Evolutionary conservation across 2,797 vertebrate genomes (phyloP), one percentile per base, ranked within the genome.

Genomic region (Neopelma chrysocephalum): DNA sequence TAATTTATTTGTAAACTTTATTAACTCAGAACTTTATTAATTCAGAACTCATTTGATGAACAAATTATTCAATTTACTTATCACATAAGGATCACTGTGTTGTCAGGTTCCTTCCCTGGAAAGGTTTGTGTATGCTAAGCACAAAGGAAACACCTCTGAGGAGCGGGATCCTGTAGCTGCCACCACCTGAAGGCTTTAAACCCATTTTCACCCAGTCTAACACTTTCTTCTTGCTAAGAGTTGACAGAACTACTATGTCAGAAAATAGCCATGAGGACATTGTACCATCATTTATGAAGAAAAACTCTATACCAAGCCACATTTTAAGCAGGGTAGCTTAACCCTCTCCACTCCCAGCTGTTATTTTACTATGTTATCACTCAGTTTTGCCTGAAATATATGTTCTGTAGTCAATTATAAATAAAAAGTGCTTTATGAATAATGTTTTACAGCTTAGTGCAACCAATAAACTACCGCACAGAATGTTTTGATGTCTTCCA

Each of bases 371-470:
- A 51, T 73, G 50, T 32, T 32, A 75, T 60, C 42, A 61, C 50
- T 51, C 16, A 26, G 2, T 90, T 90, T 77, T 42, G 18, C 65
- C 50, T 57, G 60, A 89, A 82, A 89, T 72, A 56, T 32, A 61
- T 45, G 53, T 77, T 54, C 11, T 68, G 17, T 17, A 66, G 27
- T 80, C 47, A 91, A 89, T 87, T 89, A 93, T 51, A 89, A 87
- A 90, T 93, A 93, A 93, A 90, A 90, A 10, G 29, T 66, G 53
- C 38, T 70, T 72, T 79, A 72, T 89, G 94, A 95, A 89, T 90
- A 78, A 69, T 3, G 3, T 57, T 95, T 93, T 89, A 68, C 29
- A 64, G 34, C 50, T 79, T 87, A 85, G 61, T 85, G 70, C 47
- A 54, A 12, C 36, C 43, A 66, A 47, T 85, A 95, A 89, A 91